These are phyloP conservation scores for Cantharis nigra DNA, from an alignment of 2,888 invertebrate species.

Conservation along the genomic window DNA sequence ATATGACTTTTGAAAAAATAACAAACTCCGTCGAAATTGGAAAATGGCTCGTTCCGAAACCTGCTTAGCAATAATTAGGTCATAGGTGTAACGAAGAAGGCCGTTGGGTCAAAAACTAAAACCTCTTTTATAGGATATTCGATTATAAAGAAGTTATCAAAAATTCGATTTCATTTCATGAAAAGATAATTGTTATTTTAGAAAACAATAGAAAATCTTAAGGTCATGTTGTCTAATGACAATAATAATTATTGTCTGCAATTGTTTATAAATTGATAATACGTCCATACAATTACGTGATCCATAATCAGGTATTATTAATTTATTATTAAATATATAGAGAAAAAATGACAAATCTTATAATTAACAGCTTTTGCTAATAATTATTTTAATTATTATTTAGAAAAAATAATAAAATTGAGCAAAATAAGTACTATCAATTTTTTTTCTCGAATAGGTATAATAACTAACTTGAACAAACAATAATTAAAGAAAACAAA, in stretches of 20 bases:
- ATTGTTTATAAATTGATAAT: not conserved
- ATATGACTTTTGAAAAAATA: not conserved
- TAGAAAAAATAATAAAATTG: not conserved
- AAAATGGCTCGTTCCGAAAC: not conserved
- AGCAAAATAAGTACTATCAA: no score
- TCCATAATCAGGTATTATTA: not conserved
- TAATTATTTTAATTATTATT: not conserved
- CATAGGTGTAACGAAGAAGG: not conserved
- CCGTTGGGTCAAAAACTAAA: not conserved
- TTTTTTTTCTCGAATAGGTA: no score
- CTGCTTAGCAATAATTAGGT: not conserved
- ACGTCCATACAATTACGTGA: not conserved
- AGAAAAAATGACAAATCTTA: not conserved
- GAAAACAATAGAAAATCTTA: not conserved
- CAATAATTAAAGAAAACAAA: not conserved
- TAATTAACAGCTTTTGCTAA: not conserved
- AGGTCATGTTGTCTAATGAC: not conserved
- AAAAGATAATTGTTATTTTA: no score
- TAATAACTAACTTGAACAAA: not conserved
- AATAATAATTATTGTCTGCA: not conserved
- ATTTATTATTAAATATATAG: not conserved
- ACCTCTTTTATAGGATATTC: not conserved
- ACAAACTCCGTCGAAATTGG: not conserved
- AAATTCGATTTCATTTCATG: not conserved
- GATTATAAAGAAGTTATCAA: not conserved